Evolutionary conservation across 2,797 vertebrate species (phyloP).

Genomic region (Lacerta viridis): DNA sequence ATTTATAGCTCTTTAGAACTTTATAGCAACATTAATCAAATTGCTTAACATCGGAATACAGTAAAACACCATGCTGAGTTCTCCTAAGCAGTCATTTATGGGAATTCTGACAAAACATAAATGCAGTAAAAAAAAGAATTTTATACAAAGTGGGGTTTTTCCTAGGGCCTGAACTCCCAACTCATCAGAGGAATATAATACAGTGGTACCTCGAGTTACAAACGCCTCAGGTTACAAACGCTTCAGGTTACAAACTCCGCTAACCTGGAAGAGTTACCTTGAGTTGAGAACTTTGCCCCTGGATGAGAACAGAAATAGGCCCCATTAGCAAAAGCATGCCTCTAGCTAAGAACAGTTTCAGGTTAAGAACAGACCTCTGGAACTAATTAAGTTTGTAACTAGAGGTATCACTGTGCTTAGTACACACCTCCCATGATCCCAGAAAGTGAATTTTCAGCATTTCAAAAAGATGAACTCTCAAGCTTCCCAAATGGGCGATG

Average conservation of each 20-base stretch:
- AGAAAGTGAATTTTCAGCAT: not conserved
- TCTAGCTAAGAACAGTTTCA: too few relatives aligned
- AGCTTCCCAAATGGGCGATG: not conserved
- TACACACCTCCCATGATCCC: not conserved
- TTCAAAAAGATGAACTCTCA: not conserved
- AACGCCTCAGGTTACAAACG: too few relatives aligned
- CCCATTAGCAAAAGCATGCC: too few relatives aligned
- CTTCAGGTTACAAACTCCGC: too few relatives aligned
- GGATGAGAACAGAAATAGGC: too few relatives aligned
- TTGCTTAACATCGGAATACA: not conserved
- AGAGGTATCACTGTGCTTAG: not conserved
- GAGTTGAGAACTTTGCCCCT: too few relatives aligned
- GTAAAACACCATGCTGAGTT: not conserved
- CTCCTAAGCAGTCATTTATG: rapidly evolving
- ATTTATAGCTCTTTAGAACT: not conserved
- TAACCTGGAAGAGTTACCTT: too few relatives aligned
- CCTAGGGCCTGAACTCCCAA: not conserved
- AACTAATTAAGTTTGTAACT: too few relatives aligned
- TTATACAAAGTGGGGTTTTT: not conserved
- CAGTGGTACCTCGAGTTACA: too few relatives aligned
- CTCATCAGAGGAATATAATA: not conserved
- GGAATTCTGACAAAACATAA: not conserved
- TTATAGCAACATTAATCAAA: not conserved
- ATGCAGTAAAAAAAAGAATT: rapidly evolving
- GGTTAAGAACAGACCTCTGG: too few relatives aligned